Evolutionary conservation across 2,113 vertebrate genomes (phyloP).

Genomic region (Orthochromis malagaraziensis): DNA sequence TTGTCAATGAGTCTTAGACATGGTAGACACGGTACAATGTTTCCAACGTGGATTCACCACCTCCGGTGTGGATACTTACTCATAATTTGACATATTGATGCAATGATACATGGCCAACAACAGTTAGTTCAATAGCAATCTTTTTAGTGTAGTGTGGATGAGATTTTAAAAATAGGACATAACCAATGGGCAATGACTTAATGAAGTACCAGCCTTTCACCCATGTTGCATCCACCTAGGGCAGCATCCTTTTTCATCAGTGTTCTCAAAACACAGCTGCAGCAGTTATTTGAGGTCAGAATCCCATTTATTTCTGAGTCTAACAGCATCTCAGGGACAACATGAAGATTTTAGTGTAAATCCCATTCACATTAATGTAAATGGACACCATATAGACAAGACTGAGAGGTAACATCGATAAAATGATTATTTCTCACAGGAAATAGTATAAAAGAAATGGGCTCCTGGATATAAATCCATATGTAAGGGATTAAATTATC

Average conservation of each 20-base stretch:
- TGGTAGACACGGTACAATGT: neutral
- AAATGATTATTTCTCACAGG: neutral
- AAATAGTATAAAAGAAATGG: neutral
- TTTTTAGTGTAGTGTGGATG: neutral
- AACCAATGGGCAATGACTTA: slow-evolving; percentile 23
- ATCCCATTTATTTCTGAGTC: neutral
- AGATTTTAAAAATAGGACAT: slow-evolving; percentile 23
- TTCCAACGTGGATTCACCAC: neutral
- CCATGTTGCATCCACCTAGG: neutral
- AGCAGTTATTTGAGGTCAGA: neutral
- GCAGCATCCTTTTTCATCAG: neutral
- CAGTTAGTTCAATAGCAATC: neutral
- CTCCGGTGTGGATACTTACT: neutral
- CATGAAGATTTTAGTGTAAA: neutral
- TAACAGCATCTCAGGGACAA: neutral
- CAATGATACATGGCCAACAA: neutral
- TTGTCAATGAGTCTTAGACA: neutral
- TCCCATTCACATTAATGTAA: neutral
- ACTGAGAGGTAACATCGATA: neutral
- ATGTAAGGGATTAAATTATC: neutral
- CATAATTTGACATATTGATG: neutral
- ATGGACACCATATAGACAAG: neutral
- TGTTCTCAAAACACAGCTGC: neutral
- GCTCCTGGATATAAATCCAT: neutral
- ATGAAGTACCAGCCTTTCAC: neutral